These are phyloP conservation scores for Cotesia congregata DNA, from an alignment of 2,888 invertebrate genomes.

Conservation along the genomic window DNA sequence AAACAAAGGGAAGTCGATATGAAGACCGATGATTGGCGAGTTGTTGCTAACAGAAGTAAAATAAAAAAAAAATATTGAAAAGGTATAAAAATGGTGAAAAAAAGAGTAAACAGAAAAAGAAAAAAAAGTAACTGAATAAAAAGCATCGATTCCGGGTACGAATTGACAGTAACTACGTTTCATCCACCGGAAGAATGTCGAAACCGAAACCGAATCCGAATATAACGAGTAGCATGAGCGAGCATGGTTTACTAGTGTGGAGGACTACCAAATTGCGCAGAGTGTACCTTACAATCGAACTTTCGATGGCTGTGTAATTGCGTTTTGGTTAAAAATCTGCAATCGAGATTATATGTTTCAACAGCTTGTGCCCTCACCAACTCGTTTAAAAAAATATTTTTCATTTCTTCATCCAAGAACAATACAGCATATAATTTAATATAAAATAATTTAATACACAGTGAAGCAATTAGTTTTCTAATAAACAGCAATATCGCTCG, in stretches of 20 bases:
- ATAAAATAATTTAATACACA: neutral
- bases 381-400: neutral
- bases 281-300: conserved; percentile 50
- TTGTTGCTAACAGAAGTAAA: neutral
- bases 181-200: conserved; percentile 34
- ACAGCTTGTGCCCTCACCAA: conserved; percentile 18
- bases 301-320: conserved; percentile 50
- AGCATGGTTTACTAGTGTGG: conserved; percentile 6
- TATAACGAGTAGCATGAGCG: conserved; percentile 45
- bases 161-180: conserved; percentile 37
- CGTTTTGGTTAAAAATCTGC: conserved; percentile 47
- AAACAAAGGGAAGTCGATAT: neutral
- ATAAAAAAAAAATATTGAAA: conserved; percentile 3
- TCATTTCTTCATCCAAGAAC: neutral
- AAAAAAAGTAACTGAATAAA: conserved; percentile 28
- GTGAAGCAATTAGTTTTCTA: too few relatives aligned
- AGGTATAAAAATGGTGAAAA: neutral
- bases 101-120: neutral
- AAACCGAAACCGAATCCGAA: conserved; percentile 43
- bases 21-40: neutral
- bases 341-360: conserved; percentile 52
- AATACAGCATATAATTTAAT: neutral
- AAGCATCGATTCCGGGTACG: conserved; percentile 1
- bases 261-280: conserved; percentile 3
- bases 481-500: too few relatives aligned